Percentiles rank a stretch among this genome's conserved stretches.
These are phyloP conservation scores for Hyperopisus bebe DNA, from an alignment of 2,113 vertebrate genomes.

Conservation along the genomic window DNA sequence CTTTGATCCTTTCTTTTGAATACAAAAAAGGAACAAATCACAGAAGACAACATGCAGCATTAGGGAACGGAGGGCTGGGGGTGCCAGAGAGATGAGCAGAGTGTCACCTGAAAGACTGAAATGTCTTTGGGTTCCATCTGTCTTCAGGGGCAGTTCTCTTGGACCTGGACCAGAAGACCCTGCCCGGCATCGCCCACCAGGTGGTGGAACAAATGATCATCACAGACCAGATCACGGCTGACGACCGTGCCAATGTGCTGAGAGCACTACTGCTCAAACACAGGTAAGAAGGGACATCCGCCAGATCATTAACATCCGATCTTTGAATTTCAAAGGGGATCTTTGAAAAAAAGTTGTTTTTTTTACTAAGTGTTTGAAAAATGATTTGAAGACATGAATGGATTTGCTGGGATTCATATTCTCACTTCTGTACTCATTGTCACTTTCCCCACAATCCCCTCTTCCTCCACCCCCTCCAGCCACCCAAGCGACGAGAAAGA, in stretches of 20 bases:
- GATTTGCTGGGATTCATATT: neutral
- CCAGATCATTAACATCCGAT: neutral
- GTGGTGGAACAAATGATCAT: conserved; percentile 99
- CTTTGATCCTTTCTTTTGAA: neutral
- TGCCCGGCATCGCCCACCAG: conserved; percentile 91
- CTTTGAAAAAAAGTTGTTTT: too few relatives aligned
- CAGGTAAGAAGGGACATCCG: conserved; percentile 59
- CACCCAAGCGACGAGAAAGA: conserved; percentile 94
- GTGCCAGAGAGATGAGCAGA: neutral
- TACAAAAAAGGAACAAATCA: neutral
- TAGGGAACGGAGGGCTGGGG: neutral
- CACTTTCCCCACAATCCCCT: neutral
- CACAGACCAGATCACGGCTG: conserved; percentile 91
- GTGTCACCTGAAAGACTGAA: neutral
- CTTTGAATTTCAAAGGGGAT: neutral
- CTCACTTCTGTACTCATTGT: neutral
- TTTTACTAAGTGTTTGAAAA: neutral
- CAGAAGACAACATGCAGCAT: neutral
- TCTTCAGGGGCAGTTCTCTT: conserved; percentile 80
- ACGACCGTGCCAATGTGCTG: conserved; percentile 88
- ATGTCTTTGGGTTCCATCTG: neutral
- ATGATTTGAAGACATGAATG: neutral
- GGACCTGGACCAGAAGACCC: conserved; percentile 89
- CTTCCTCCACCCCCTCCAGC: conserved; percentile 52
- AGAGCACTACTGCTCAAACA: conserved; percentile 92